Base-by-base conservation (phyloP, 2,888 invertebrate genomes). In the Tanaodytes sp. region DNA sequence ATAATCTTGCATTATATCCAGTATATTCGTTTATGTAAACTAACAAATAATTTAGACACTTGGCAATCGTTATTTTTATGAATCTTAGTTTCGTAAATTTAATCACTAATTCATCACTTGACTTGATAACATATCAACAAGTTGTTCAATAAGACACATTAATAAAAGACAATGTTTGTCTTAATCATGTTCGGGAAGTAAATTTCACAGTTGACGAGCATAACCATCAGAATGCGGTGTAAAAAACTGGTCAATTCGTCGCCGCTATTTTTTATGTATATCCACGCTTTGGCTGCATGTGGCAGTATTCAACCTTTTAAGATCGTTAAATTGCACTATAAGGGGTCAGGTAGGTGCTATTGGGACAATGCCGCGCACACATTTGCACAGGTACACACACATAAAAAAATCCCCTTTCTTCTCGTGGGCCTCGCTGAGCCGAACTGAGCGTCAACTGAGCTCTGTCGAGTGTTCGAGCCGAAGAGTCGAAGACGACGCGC, bases 401-500 rank as follows among this genome's bases (percentile, higher is more conserved):
- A 78, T 75, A 71, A 75, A 78, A 55, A 76, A 75, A 76, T 77
- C 72, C 79, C 80, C 79, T 82, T 81, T 81, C 81, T 79, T 82
- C 81, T 80, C 81, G 79, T 81, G 75, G 82, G 80, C 82, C 83
- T 82, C 82, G 82, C 83, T 80, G 82, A 82, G 84, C 83, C 83
- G 80, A 81, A 83, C 83, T 84, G 84, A 86, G 82, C 87, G 86
- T 86, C 87, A 85, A 87, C 88, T 87, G 88, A 87, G 87, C 85
- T 86, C 86, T 83, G 84, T 80, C 81, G 82, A 85, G 84, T 84
- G 85, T 85, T 83, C 83, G 80, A 84, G 80, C 81, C 81, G 80
- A 84, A 85, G 83, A 83, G 84, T 78, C 75, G 79, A 23, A 23
- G 23, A 81, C 84, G 84, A 86, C 81, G 82, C 84, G 84, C 85